phyloP scores from a whole-genome alignment of 2,888 invertebrate species.

The Zootermopsis nevadensis region DNA sequence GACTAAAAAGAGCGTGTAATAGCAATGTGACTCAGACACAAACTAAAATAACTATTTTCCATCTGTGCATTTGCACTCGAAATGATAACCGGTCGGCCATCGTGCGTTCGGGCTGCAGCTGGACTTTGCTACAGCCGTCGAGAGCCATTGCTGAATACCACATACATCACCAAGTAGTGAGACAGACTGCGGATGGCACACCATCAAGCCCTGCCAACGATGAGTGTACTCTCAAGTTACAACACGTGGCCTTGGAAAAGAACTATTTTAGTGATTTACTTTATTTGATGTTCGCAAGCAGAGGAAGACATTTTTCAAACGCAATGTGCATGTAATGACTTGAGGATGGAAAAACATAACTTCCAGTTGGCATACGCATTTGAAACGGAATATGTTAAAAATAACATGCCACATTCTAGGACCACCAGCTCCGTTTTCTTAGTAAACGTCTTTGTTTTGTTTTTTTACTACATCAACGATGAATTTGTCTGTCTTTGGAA shows the following conservation, averaged over 20 bases:
- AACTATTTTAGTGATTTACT: not conserved
- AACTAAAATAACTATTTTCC: not conserved
- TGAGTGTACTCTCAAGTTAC: not conserved
- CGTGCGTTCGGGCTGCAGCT: not conserved
- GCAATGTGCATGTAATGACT: not conserved
- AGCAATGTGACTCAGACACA: not conserved
- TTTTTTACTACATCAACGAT: not conserved
- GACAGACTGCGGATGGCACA: not conserved
- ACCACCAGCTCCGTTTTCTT: not conserved
- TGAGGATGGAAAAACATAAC: not conserved
- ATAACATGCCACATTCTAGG: not conserved
- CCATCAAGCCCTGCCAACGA: not conserved
- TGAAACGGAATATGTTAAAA: not conserved
- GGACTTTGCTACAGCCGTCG: not conserved
- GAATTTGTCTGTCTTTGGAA: not conserved
- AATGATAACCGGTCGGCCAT: not conserved
- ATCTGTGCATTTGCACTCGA: not conserved
- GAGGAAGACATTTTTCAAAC: conserved; percentile 13
- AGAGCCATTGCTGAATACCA: not conserved
- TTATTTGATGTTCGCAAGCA: not conserved
- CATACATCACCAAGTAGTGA: not conserved
- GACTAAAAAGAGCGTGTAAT: not conserved
- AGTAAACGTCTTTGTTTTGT: not conserved
- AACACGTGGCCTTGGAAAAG: not conserved
- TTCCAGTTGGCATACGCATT: not conserved